These are phyloP conservation scores for Pachyseris speciosa DNA, from an alignment of 64 coral and sea anemone species.

Conservation along the genomic window DNA sequence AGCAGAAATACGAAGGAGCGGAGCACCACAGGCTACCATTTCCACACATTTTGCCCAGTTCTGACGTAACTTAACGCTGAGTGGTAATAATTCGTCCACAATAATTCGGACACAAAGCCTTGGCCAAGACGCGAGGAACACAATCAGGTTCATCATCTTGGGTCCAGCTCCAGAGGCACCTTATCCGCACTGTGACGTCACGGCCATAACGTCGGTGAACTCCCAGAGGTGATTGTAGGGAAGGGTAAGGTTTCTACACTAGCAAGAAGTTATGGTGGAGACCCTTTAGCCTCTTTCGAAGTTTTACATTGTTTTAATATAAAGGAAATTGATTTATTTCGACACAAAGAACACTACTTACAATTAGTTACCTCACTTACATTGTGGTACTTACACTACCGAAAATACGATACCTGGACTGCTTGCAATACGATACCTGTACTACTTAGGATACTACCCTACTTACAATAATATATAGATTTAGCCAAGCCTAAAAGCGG, in stretches of 20 bases:
- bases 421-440: no score
- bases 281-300: neutral
- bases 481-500: no score
- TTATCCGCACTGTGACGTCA: neutral
- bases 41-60: slow-evolving; percentile 60
- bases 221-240: neutral
- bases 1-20: no score
- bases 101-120: slow-evolving; percentile 57
- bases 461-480: no score
- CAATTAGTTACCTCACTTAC: no score
- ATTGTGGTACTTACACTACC: no score
- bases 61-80: slow-evolving; percentile 8
- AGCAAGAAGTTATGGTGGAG: neutral
- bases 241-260: neutral
- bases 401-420: no score
- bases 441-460: no score
- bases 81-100: slow-evolving; percentile 8
- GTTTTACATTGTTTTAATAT: no score
- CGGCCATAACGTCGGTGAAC: neutral
- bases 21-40: no score
- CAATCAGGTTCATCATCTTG: slow-evolving; percentile 38
- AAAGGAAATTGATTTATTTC: no score
- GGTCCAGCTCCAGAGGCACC: slow-evolving; percentile 62
- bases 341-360: no score
- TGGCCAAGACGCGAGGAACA: slow-evolving; percentile 55